phyloP scores from a whole-genome alignment of 2,113 vertebrate species.

The Greenwoodochromis staneri region DNA sequence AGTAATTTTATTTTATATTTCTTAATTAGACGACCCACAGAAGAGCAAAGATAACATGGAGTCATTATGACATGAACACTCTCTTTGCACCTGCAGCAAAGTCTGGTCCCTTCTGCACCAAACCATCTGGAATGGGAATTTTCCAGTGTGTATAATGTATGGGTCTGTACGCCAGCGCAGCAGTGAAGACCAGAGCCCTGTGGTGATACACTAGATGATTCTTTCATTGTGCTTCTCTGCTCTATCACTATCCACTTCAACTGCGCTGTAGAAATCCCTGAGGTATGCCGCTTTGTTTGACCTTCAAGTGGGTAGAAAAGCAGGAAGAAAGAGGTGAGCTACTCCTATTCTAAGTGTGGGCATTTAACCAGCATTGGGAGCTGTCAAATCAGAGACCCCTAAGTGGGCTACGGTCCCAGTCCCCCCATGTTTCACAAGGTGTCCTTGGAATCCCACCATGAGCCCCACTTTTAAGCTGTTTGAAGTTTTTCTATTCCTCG shows the following conservation, averaged over 20 bases:
- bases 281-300: slow-evolving; percentile 42
- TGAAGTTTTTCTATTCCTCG: slow-evolving; percentile 10
- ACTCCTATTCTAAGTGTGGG: slow-evolving; percentile 42
- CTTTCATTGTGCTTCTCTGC: slow-evolving; percentile 9
- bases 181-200: slow-evolving; percentile 20
- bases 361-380: slow-evolving; percentile 28
- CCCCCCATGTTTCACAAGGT: slow-evolving; percentile 36
- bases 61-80: background rate
- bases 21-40: background rate
- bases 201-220: slow-evolving; percentile 20
- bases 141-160: slow-evolving; percentile 27
- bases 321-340: background rate
- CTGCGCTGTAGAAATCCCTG: slow-evolving; percentile 12
- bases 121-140: slow-evolving; percentile 61
- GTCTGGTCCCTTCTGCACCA: slow-evolving; percentile 30
- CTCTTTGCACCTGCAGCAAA: slow-evolving; percentile 26
- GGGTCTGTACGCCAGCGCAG: slow-evolving; percentile 17
- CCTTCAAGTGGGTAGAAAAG: slow-evolving; percentile 49
- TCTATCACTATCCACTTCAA: slow-evolving; percentile 11
- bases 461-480: slow-evolving; percentile 1
- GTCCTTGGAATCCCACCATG: slow-evolving; percentile 55
- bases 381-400: slow-evolving; percentile 59
- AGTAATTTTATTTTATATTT: background rate
- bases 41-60: background rate
- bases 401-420: slow-evolving; percentile 22